These are phyloP conservation scores for Oophaga pumilio DNA, from an alignment of 2,113 vertebrate genomes.

Conservation along the genomic window DNA sequence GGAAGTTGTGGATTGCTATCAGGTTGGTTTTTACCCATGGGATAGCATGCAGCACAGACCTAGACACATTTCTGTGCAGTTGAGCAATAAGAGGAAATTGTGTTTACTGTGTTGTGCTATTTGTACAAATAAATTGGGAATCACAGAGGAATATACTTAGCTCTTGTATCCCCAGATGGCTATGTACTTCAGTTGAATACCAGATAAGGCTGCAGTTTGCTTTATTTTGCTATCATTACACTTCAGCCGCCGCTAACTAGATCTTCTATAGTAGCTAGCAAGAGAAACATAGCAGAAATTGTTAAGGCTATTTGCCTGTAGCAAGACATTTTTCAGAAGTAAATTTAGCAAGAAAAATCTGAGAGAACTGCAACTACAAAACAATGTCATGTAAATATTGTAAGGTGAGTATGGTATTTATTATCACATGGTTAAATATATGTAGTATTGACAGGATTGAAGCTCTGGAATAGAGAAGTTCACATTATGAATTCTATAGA, in stretches of 20 bases:
- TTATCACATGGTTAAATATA: neutral
- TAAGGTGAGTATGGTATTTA: neutral
- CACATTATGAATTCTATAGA: neutral
- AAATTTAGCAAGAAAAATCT: constrained; percentile 29
- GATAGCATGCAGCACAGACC: constrained; percentile 10
- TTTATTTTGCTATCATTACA: constrained; percentile 36
- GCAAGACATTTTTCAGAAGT: constrained; percentile 5
- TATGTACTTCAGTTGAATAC: constrained; percentile 24
- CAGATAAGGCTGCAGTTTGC: constrained; percentile 27
- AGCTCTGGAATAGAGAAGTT: neutral
- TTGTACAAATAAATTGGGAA: constrained; percentile 50
- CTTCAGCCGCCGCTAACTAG: constrained; percentile 36
- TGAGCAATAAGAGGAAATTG: constrained; percentile 45
- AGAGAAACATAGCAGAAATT: constrained; percentile 26
- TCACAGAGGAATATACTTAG: constrained; percentile 26
- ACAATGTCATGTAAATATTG: neutral
- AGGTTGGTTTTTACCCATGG: neutral
- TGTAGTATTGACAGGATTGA: neutral
- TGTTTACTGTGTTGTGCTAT: constrained; percentile 41
- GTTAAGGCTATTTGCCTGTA: constrained; percentile 19
- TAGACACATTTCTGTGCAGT: constrained; percentile 15
- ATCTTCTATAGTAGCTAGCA: constrained; percentile 15
- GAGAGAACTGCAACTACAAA: neutral
- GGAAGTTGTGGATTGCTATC: constrained; percentile 3
- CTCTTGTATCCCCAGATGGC: constrained; percentile 33